Base-by-base conservation (phyloP, 2,113 vertebrate species). In the Columbina picui region DNA sequence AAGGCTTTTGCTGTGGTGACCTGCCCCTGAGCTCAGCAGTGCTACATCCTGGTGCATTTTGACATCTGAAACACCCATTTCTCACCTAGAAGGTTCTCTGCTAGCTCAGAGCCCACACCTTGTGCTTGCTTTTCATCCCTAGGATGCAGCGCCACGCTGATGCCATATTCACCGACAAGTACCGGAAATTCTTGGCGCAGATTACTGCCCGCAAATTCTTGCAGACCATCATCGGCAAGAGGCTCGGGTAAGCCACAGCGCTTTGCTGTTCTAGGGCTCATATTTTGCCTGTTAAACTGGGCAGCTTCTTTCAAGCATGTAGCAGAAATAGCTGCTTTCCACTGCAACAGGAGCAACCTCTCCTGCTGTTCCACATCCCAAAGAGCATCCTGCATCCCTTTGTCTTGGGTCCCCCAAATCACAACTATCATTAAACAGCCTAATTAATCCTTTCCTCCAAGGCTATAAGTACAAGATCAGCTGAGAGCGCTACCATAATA, bases 111-210 rank as follows among this genome's bases (percentile, higher is more conserved):
- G 47, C 45, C 45, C 78, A 18, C 47, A 12, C 0, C 43, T 14
- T n/a, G 18, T 69, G 57, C 60, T 85, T 91, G 70, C 87, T 59
- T 94, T 56, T 67, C 75, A 39, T 50, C 87, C 47, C 38, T 74
- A 99, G 99, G 97, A 98, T 93, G 45, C 98, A 97, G 74, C 98
- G 99, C 80, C 98, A 99, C 0, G 99, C 99, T 6, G 99, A 99
- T 4, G 99, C 99, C 97, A 98, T 99, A 95, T 99, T 99, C 92
- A 99, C 98, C 1, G 99, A 99, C 96, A 98, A 98, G 94, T 99
- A 99, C 97, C 98, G 99, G 84, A 99, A 99, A 81, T 98, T 99
- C 87, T 98, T 99, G 94, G 98, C 98, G 45, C 99, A 99, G 91
- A 98, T 99, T 87, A 99, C 98, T 1, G 99, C 99, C 84, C 98